phyloP scores from a whole-genome alignment of 2,888 invertebrate species.

The Drosophila gaucha region DNA sequence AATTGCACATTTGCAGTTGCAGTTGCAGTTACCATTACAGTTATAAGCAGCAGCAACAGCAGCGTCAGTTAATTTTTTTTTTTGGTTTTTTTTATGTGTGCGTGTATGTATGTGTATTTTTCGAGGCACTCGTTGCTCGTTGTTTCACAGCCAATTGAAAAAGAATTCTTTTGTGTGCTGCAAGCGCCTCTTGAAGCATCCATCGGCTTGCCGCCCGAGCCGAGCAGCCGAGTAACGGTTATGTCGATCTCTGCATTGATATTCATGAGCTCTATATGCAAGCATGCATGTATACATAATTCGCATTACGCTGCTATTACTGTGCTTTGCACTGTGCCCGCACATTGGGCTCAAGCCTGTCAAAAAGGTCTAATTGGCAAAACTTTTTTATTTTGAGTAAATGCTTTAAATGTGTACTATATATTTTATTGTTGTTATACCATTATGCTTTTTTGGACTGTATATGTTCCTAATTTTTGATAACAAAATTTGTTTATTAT shows the following conservation, averaged over 20 bases:
- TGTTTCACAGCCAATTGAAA: constrained; percentile 82
- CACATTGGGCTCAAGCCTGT: constrained; percentile 2
- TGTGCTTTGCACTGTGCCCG: constrained; percentile 13
- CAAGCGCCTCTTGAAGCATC: constrained; percentile 65
- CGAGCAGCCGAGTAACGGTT: constrained; percentile 32
- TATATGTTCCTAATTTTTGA: neutral
- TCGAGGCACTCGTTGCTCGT: constrained; percentile 64
- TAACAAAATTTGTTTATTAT: neutral
- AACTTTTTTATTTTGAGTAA: neutral
- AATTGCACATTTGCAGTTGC: constrained; percentile 2
- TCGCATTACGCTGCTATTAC: constrained; percentile 15
- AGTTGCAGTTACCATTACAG: neutral
- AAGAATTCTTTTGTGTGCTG: constrained; percentile 72
- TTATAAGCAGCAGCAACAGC: constrained; percentile 1
- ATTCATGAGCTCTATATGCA: constrained; percentile 18
- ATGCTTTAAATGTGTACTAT: too few relatives aligned
- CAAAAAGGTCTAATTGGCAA: neutral
- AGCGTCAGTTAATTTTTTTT: neutral
- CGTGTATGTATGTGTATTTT: neutral
- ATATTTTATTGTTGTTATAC: too few relatives aligned
- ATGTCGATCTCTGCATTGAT: constrained; percentile 35
- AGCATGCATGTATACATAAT: constrained; percentile 19
- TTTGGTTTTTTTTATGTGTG: neutral
- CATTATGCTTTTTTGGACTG: too few relatives aligned
- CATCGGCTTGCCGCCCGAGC: constrained; percentile 34